A percentile compares a stretch with the other conserved stretches of the same genome.
phyloP scores from a whole-genome alignment of 2,113 vertebrate genomes.

The Catharus fuscescens region DNA sequence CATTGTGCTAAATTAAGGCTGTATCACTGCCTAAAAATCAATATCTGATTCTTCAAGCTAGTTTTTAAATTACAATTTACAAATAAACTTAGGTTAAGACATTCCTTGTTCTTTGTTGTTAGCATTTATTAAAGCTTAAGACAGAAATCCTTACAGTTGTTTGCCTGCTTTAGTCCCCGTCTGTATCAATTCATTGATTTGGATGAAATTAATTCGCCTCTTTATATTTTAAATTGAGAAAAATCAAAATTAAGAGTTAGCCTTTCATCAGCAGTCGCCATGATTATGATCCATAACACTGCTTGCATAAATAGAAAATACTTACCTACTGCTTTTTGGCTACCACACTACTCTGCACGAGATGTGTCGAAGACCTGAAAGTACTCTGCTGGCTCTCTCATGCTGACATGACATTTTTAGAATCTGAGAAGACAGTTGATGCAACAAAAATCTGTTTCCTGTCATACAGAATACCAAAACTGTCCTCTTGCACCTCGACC shows the following conservation, averaged over 20 bases:
- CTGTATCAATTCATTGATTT: not conserved
- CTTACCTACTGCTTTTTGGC: slow-evolving; percentile 31
- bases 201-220: not conserved
- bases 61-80: not conserved
- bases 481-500: not conserved
- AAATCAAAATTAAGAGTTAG: not conserved
- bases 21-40: not conserved
- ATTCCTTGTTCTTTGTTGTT: not conserved
- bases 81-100: not conserved
- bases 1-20: not conserved
- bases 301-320: not conserved
- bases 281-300: not conserved
- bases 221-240: not conserved
- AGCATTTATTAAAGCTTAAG: not conserved
- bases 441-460: not conserved
- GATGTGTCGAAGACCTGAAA: not conserved
- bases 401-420: slow-evolving; percentile 14
- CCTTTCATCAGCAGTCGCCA: not conserved
- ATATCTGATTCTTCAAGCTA: not conserved
- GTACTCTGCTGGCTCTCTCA: not conserved
- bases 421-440: not conserved
- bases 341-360: not conserved
- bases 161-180: not conserved
- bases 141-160: not conserved
- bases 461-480: not conserved